phyloP scores from a whole-genome alignment of 2,797 vertebrate species.

The Eupleurogrammus muticus region DNA sequence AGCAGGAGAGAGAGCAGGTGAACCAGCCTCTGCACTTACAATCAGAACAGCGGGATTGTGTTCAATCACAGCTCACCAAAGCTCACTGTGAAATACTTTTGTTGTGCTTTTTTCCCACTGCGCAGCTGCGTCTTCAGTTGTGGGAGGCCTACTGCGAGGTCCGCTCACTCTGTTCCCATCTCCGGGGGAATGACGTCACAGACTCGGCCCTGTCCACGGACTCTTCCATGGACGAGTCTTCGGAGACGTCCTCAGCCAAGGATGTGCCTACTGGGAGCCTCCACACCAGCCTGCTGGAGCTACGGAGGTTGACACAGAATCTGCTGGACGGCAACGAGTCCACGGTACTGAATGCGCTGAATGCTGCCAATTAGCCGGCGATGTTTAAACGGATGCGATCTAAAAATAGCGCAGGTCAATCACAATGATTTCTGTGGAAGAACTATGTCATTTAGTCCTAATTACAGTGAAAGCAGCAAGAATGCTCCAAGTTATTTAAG shows the following conservation, averaged over 20 bases:
- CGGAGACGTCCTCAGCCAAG: conserved; percentile 96
- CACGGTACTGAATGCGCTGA: conserved; percentile 80
- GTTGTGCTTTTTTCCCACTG: not conserved
- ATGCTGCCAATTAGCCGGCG: not conserved
- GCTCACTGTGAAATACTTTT: not conserved
- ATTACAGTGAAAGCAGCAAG: not conserved
- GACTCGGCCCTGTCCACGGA: conserved; percentile 95
- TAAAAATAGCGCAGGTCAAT: not conserved
- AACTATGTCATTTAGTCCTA: not conserved
- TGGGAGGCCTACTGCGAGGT: conserved; percentile 98
- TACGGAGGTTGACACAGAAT: conserved; percentile 95
- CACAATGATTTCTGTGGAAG: not conserved
- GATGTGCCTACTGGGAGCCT: conserved; percentile 94
- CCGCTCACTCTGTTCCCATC: conserved; percentile 93
- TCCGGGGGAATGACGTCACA: conserved; percentile 93
- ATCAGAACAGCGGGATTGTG: not conserved
- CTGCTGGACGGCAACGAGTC: conserved; percentile 94
- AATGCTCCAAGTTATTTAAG: not conserved
- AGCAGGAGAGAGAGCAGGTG: conserved; percentile 98
- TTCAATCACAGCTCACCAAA: not conserved
- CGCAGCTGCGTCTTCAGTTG: conserved; percentile 92
- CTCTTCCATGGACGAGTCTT: conserved; percentile 98
- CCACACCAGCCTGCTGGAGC: conserved; percentile 90
- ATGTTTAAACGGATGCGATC: no score
- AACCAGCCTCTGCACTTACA: not conserved